Conservation (phyloP, 1,140 invertebrate genomes). For the Protaetia brevitarsis region DNA sequence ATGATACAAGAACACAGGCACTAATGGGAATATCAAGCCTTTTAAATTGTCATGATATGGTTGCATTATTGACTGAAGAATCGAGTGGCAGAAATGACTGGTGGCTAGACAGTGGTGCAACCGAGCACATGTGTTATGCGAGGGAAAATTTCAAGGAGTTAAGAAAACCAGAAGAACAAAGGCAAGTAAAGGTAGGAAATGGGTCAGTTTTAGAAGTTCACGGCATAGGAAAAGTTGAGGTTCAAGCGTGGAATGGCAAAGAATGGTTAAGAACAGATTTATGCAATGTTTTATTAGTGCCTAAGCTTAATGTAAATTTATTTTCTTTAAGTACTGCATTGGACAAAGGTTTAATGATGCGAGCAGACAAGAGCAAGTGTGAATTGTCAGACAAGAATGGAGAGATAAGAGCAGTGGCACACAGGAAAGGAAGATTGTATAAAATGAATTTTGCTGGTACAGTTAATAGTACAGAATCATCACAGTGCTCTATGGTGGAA, state of each 20-base stretch:
- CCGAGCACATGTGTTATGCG: background rate
- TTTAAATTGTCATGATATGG: no score
- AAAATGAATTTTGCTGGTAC: background rate
- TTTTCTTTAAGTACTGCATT: slow-evolving; percentile 37
- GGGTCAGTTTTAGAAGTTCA: slow-evolving; percentile 46
- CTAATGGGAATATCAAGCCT: background rate
- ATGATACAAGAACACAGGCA: background rate
- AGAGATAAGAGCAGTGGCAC: slow-evolving; percentile 36
- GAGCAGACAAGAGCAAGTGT: slow-evolving; percentile 39
- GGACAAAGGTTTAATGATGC: slow-evolving; percentile 37
- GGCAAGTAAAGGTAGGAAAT: slow-evolving; percentile 31
- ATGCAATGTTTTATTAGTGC: no score
- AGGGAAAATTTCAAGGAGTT: background rate
- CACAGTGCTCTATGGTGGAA: background rate
- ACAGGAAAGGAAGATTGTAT: no score
- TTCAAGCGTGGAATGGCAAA: no score
- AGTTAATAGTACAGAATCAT: background rate
- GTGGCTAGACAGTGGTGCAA: no score
- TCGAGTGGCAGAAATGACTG: no score
- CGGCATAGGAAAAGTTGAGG: no score
- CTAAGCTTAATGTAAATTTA: no score
- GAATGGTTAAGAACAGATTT: no score
- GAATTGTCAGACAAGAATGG: slow-evolving; percentile 32
- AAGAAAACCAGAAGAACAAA: no score
- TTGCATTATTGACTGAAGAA: no score